Evolutionary conservation across 2,113 vertebrate genomes (phyloP), one percentile per base, ranked within the genome.

Genomic region (Arothron firmamentum): DNA sequence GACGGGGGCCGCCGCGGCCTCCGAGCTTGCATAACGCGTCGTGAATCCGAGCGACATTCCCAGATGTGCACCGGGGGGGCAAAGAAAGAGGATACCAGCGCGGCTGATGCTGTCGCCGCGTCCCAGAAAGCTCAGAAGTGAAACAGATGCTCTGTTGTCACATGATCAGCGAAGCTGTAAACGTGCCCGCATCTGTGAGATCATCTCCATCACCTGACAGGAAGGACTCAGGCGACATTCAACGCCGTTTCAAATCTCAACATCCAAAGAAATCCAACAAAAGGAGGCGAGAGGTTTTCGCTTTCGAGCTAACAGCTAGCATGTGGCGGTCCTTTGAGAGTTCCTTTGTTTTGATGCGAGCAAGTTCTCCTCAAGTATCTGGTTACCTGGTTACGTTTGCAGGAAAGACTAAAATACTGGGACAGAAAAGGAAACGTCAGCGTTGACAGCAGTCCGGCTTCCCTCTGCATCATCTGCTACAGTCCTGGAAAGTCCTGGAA

Each of bases 61-160:
- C 34, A 38, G 34, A 38, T 38, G 34, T 38, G 34, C 34, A 38
- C 34, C 34, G 0, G 9, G 12, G 9, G 52, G 59, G 64, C 31
- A 52, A 53, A 60, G 62, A 63, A 11, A 55, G 21, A 23, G 68
- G 43, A 42, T 59, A 19, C 23, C 2, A 46, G 23, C 42, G 49
- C 34, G 41, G 43, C 42, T 3, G 46, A 8, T 34, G 65, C 41
- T 67, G 70, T 18, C 41, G 62, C 34, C 34, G 10, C 34, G 2
- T 38, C 73, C 13, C n/a, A 12, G 28, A 4, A 34, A 42, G 52
- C 51, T 43, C 61, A 52, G 59, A 10, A 1, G 34, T 38, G 34
- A 38, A 38, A 38, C 34, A 38, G 34, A 38, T 38, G 34, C 34
- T 38, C 9, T 3, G 34, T 1, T 38, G 34, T 38, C 34, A 38